Evolutionary conservation across 53 echinoderm and acorn worm genomes (phyloP), one percentile per base, ranked within the genome.

Genomic region (Luidia sarsii): DNA sequence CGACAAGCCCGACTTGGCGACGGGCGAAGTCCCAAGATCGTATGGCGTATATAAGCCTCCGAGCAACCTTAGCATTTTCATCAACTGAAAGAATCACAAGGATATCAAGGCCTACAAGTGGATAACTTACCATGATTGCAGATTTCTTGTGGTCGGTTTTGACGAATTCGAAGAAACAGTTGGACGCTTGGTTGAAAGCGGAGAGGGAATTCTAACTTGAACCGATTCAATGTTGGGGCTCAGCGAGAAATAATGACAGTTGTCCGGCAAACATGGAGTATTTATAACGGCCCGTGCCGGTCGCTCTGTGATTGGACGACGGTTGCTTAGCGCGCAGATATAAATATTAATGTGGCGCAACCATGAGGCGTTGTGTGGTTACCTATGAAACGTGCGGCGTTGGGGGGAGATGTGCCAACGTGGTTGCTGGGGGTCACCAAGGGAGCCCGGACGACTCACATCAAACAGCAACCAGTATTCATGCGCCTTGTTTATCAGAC

Each of bases 101-200:
- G n/a, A n/a, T n/a, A n/a, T n/a, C n/a, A n/a, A n/a, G n/a, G n/a
- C n/a, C n/a, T n/a, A n/a, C n/a, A n/a, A n/a, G 28, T 25, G 27
- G 27, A 21, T 18, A 25, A 57, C 57, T 57, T 57, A 57, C 57
- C 57, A 57, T 57, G 25, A 21, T 57, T 57, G 57, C 57, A 57
- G 57, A 57, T 24, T 57, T 25, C 25, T 57, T 57, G 23, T 1
- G 23, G 57, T 57, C 11, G 57, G 23, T 57, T 57, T 57, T 25
- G 57, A 57, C 57, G 57, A 57, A 57, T n/a, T n/a, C n/a, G 57
- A 57, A 57, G 23, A 2, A 57, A 3, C 7, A 5, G 57, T 6
- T 57, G 4, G 23, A 24, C 28, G 23, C 11, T 9, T 20, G 6
- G 24, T 57, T 25, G 3, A 23, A 3, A 57, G 57, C 25, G 57